phyloP scores from a whole-genome alignment of 92 coral and sea anemone species.

The Pocillopora meandrina region DNA sequence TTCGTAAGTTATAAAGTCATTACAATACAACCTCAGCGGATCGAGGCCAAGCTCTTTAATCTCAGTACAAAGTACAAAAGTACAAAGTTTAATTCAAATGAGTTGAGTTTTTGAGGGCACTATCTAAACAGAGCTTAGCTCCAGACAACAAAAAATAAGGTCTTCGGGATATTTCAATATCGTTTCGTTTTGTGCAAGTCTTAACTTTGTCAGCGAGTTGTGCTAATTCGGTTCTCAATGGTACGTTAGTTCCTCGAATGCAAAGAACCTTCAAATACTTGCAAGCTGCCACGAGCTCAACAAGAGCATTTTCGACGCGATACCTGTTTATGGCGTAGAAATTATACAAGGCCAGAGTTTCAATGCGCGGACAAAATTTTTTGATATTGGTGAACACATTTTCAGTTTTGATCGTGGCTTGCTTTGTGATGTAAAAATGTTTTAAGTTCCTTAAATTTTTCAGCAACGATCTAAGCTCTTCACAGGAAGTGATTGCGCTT shows the following conservation, averaged over 20 bases:
- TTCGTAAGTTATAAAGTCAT: no score
- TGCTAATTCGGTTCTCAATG: conserved; percentile 70
- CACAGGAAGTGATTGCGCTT: conserved; percentile 66
- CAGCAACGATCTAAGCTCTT: conserved; percentile 60
- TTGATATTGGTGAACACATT: conserved; percentile 55
- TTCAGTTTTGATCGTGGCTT: conserved; percentile 72
- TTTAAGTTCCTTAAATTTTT: conserved; percentile 62
- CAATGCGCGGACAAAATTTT: conserved; percentile 57
- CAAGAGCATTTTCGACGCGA: conserved; percentile 67
- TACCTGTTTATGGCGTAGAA: conserved; percentile 72
- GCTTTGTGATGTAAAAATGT: conserved; percentile 73
- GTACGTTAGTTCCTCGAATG: conserved; percentile 81
- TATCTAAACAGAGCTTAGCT: conserved; percentile 63
- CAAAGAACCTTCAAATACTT: conserved; percentile 55
- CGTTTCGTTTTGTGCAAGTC: conserved; percentile 50
- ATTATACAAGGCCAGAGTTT: conserved; percentile 70
- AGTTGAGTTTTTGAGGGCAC: conserved; percentile 27
- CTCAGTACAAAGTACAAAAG: no score
- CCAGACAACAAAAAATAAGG: conserved; percentile 66
- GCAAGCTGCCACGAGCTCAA: conserved; percentile 58
- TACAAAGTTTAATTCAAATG: background rate
- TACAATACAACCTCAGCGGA: no score
- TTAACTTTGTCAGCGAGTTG: conserved; percentile 64
- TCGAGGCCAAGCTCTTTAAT: no score
- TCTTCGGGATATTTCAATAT: conserved; percentile 63